Evolutionary conservation across 2,888 invertebrate genomes (phyloP), one percentile per base, ranked within the genome.

Genomic region (Brenthis ino): DNA sequence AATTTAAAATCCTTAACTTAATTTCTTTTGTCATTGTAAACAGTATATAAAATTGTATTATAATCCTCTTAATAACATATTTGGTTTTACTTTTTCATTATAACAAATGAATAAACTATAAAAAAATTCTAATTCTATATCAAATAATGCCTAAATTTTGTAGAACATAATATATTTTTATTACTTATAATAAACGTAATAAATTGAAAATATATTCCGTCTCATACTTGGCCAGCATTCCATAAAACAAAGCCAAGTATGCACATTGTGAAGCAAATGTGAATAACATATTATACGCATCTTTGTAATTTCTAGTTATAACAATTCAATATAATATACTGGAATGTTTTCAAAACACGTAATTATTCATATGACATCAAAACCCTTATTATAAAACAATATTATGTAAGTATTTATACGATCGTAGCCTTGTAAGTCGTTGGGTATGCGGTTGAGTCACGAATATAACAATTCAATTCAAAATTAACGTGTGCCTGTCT

Each of bases 341-440:
- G 75, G 76, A 72, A 68, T 80, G 77, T 81, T 81, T 74, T 77
- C 76, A 80, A 79, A 81, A 80, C 77, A 79, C 50, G 43, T 28
- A 65, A 57, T 24, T 57, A 6, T 51, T 50, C 24, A 28, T 14
- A 14, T 65, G 50, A n/a, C 20, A 65, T 60, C 43, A n/a, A 58
- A 60, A n/a, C 37, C 11, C 20, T 51, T 51, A 48, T 53, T 47
- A 8, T 28, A 16, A 57, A 24, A 50, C 55, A 37, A 50, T 33
- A 53, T 28, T 56, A 51, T 50, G 53, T 57, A 53, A 57, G 53
- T 37, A 16, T 37, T 12, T 53, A 54, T 54, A 53, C 16, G 14
- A 8, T 14, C 16, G 16, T 43, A 43, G 37, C 37, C 2, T 43
- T 1, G 8, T 53, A 53, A 14, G 51, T 16, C 16, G 16, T 14